Evolutionary conservation across 2,797 vertebrate genomes (phyloP).

Genomic region (Paramormyrops hopkinsi): DNA sequence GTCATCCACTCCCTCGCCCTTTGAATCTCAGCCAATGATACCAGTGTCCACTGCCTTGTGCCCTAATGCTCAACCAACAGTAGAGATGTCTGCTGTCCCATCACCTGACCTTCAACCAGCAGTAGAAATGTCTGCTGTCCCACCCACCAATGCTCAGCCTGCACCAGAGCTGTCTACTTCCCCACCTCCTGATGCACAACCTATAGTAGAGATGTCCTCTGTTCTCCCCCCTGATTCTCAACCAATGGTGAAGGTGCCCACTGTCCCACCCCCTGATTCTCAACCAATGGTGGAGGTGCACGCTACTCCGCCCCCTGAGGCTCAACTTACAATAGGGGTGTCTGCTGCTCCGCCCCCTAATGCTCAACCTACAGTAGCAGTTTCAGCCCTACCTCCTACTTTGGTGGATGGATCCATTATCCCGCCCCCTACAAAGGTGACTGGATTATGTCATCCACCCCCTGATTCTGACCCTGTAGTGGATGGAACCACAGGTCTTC

Average conservation of each 20-base stretch:
- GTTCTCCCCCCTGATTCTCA: slow-evolving; percentile 57
- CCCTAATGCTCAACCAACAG: background rate
- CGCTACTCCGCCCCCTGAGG: background rate
- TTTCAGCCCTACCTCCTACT: slow-evolving; percentile 37
- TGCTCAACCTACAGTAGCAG: background rate
- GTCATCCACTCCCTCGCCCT: slow-evolving; percentile 25
- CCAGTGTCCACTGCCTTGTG: background rate
- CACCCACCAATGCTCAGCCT: background rate
- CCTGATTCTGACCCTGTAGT: slow-evolving; percentile 75
- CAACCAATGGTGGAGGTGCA: slow-evolving; percentile 52
- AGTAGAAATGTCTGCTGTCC: background rate
- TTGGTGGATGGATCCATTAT: slow-evolving; percentile 40
- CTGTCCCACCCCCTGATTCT: slow-evolving; percentile 41
- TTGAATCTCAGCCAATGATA: background rate
- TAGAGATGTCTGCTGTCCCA: background rate
- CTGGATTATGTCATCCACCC: slow-evolving; percentile 57
- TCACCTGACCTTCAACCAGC: background rate
- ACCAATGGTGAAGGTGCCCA: slow-evolving; percentile 48
- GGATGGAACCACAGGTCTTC: slow-evolving; percentile 28
- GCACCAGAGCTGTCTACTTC: slow-evolving; percentile 49
- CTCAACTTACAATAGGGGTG: background rate
- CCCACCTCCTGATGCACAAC: slow-evolving; percentile 67
- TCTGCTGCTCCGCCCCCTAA: background rate
- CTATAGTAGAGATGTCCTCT: slow-evolving; percentile 82
- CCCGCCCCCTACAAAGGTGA: background rate